These are phyloP conservation scores for Phthorimaea operculella DNA, from an alignment of 1,140 invertebrate species.

Conservation along the genomic window DNA sequence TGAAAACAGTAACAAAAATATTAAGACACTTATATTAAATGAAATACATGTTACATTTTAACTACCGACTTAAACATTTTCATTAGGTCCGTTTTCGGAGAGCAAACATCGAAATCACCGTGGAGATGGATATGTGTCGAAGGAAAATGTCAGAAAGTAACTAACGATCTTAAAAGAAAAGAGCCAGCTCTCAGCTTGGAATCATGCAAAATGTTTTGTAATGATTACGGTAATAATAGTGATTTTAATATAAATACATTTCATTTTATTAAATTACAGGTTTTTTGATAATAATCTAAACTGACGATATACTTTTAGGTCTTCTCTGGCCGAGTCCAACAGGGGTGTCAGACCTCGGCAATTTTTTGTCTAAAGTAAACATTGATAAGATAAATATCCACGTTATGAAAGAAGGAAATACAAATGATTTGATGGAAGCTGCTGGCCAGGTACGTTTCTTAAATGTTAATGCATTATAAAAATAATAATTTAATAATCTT, in stretches of 20 bases:
- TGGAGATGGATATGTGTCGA: conserved; percentile 70
- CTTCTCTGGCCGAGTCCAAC: conserved; percentile 80
- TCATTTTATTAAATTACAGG: too few species aligned
- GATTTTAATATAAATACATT: neutral
- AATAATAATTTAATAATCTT: too few species aligned
- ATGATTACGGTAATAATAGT: conserved; percentile 51
- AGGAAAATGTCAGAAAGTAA: conserved; percentile 67
- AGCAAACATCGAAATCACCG: too few species aligned
- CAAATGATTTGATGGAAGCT: conserved; percentile 55
- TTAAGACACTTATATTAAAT: too few species aligned
- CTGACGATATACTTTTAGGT: conserved; percentile 42
- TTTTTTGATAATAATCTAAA: too few species aligned
- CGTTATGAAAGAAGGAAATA: conserved; percentile 44
- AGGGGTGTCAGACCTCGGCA: conserved; percentile 70
- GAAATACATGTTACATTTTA: too few species aligned
- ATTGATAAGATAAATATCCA: conserved; percentile 67
- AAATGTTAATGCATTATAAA: too few species aligned
- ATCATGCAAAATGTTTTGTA: conserved; percentile 73
- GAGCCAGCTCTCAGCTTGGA: conserved; percentile 68
- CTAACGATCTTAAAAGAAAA: conserved; percentile 56
- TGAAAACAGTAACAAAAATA: too few species aligned
- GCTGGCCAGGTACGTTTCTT: conserved; percentile 41
- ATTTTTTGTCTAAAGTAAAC: conserved; percentile 71
- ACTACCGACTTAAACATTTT: too few species aligned
- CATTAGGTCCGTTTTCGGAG: too few species aligned